Conservation (phyloP, 2,113 vertebrate genomes). For the human region DNA sequence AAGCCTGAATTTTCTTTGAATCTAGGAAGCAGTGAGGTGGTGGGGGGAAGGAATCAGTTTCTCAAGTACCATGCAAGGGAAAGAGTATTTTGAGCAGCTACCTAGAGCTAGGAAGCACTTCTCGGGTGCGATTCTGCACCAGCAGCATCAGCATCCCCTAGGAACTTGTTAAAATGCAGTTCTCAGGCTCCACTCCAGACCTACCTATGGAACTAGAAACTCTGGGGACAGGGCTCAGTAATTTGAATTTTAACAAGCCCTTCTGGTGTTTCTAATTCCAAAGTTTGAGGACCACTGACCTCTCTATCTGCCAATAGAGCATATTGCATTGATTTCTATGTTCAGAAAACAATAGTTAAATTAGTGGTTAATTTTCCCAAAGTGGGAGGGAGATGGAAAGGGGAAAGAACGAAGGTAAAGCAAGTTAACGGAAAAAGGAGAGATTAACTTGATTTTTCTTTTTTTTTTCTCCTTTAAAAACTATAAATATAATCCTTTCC, state of each 20-base stretch:
- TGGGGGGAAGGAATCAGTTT: neutral
- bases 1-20: neutral
- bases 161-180: neutral
- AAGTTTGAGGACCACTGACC: neutral
- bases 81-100: neutral
- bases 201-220: neutral
- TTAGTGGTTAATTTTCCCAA: neutral
- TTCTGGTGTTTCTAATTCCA: neutral
- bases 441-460: neutral
- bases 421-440: neutral
- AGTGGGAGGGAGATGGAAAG: neutral
- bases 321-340: neutral
- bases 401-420: neutral
- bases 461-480: neutral
- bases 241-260: neutral
- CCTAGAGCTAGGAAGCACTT: neutral
- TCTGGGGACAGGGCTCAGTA: neutral
- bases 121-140: neutral
- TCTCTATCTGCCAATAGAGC: neutral
- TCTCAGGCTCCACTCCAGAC: neutral
- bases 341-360: neutral
- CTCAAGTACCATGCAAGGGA: neutral
- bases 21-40: too few relatives aligned
- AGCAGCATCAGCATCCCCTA: neutral
- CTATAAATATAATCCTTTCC: neutral